Percentiles rank a stretch among this genome's conserved stretches.
phyloP scores from a whole-genome alignment of 2,113 vertebrate genomes.

The Etheostoma cragini region DNA sequence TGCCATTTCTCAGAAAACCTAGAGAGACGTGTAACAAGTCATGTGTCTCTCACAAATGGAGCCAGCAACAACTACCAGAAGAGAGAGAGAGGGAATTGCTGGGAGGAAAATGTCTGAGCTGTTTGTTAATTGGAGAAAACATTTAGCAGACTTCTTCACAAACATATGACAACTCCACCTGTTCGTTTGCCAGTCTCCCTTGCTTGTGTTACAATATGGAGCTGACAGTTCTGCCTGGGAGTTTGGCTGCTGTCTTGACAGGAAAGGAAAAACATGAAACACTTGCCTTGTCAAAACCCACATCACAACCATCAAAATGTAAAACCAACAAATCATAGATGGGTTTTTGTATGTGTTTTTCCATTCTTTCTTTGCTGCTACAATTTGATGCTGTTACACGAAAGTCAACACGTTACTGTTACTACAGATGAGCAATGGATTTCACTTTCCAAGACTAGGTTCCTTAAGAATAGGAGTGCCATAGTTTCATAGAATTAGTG shows the following conservation, averaged over 20 bases:
- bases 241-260: slow-evolving; percentile 63
- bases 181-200: slow-evolving; percentile 65
- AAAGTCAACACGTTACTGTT: not conserved
- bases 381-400: not conserved
- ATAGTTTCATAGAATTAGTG: not conserved
- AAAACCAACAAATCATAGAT: slow-evolving; percentile 43
- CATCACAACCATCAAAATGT: slow-evolving; percentile 42
- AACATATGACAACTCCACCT: slow-evolving; percentile 77
- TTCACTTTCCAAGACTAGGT: not conserved
- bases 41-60: slow-evolving; percentile 47
- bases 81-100: slow-evolving; percentile 16
- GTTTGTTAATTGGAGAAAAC: slow-evolving; percentile 75
- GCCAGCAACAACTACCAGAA: slow-evolving; percentile 19
- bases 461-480: not conserved
- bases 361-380: slow-evolving; percentile 2
- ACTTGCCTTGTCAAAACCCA: slow-evolving; percentile 55
- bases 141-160: slow-evolving; percentile 68
- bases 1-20: slow-evolving; percentile 51
- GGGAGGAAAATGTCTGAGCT: slow-evolving; percentile 57
- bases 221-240: slow-evolving; percentile 64
- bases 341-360: not conserved
- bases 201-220: slow-evolving; percentile 57
- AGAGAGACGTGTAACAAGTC: slow-evolving; percentile 51
- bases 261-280: slow-evolving; percentile 54
- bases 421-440: slow-evolving; percentile 8